Evolutionary conservation across 1,140 invertebrate species (phyloP).

Genomic region (Drosophila mojavensis): DNA sequence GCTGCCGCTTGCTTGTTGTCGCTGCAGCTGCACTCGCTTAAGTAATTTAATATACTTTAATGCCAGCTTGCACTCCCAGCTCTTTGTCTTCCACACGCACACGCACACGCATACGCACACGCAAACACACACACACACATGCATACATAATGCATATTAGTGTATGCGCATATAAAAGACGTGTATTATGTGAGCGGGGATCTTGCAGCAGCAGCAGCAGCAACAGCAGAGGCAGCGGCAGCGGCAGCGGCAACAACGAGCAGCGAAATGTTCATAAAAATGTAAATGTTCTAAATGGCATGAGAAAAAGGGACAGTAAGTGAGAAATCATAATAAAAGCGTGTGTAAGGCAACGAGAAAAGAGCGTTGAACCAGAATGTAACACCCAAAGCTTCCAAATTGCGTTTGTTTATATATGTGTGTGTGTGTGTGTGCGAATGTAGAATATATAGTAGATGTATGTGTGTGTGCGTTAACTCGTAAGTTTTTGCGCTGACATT

Average conservation of each 20-base stretch:
- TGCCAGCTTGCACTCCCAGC: slow-evolving; percentile 41
- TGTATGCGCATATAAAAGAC: slow-evolving; percentile 81
- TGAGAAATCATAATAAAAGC: slow-evolving; percentile 71
- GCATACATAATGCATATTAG: slow-evolving; percentile 68
- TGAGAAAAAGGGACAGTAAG: slow-evolving; percentile 40
- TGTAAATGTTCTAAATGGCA: slow-evolving; percentile 76
- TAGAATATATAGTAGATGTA: slow-evolving; percentile 8
- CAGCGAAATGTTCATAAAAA: slow-evolving; percentile 79
- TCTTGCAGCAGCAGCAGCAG: slow-evolving; percentile 11
- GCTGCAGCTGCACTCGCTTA: slow-evolving; percentile 51
- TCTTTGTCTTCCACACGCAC: slow-evolving; percentile 11
- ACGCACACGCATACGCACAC: slow-evolving; percentile 28
- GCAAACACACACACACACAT: slow-evolving; percentile 27
- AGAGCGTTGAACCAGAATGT: slow-evolving; percentile 30
- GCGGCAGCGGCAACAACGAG: slow-evolving; percentile 17
- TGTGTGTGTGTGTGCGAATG: neutral
- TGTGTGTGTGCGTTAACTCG: slow-evolving; percentile 45
- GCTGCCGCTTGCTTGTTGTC: slow-evolving; percentile 29
- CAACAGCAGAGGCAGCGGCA: slow-evolving; percentile 32
- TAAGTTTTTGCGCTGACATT: slow-evolving; percentile 77
- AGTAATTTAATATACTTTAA: slow-evolving; percentile 81
- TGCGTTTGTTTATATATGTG: slow-evolving; percentile 2
- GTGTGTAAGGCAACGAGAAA: slow-evolving; percentile 19
- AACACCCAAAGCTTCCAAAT: slow-evolving; percentile 54
- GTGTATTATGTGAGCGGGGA: slow-evolving; percentile 62